Conservation (phyloP, 2,888 invertebrate genomes). For the Drosophila meridionalis region DNA sequence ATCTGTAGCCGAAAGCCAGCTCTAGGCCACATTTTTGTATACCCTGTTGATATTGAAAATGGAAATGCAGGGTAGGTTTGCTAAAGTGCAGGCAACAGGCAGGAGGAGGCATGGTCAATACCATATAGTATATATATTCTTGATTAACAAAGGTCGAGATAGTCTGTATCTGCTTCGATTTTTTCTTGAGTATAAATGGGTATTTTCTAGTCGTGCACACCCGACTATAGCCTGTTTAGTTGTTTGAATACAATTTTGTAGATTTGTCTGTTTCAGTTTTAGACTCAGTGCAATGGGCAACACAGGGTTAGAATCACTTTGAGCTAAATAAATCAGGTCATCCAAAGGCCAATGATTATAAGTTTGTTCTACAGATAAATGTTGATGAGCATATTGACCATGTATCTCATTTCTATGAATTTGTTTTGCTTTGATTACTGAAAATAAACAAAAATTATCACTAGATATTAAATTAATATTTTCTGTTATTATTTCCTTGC, state of each 20-base stretch:
- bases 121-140: neutral
- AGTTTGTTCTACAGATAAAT: neutral
- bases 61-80: neutral
- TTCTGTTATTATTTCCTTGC: conserved; percentile 21
- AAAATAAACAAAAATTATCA: too few species aligned
- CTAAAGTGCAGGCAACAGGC: neutral
- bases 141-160: neutral
- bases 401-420: neutral
- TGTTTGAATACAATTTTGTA: neutral
- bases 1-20: conserved; percentile 50
- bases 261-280: neutral
- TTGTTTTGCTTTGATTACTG: neutral
- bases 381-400: too few species aligned
- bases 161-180: neutral
- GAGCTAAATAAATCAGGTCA: neutral
- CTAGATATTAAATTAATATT: neutral
- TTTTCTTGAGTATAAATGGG: neutral
- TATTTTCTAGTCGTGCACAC: neutral
- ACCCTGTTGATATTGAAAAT: neutral
- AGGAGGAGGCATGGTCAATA: neutral
- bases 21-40: conserved; percentile 30
- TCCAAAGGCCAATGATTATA: neutral
- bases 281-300: neutral
- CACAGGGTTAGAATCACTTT: too few species aligned
- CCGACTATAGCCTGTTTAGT: too few species aligned